Evolutionary conservation across 2,888 invertebrate genomes (phyloP), one percentile per base, ranked within the genome.

Genomic region (Prosopocoilus inquinatus): DNA sequence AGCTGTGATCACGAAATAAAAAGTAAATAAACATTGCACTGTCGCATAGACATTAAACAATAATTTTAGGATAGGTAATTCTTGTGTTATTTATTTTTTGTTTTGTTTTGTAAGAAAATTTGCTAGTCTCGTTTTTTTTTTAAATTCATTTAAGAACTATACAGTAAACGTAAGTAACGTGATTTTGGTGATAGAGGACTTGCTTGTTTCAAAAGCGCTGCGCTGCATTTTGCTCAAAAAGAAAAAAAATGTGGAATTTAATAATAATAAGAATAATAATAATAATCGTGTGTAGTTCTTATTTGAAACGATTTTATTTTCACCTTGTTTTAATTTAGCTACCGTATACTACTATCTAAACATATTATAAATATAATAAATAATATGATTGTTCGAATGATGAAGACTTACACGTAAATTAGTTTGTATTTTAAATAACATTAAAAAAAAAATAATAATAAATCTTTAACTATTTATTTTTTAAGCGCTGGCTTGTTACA

Each of bases 1-100:
- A 65, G 67, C 69, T 74, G 74, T 74, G 74, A 74, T 74, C 71
- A 72, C 70, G 58, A 70, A 64, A 65, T 63, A 57, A 47, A 65
- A 69, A 64, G 53, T 52, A 59, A 56, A 55, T 16, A 64, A 67
- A 65, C 63, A 64, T 65, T 70, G 70, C 69, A 68, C 67, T 67
- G 64, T 66, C 62, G 67, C 64, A 65, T 53, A 68, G 64, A 64
- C 66, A 59, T 64, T 66, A 64, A 66, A 68, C 63, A 67, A 60
- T 60, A 62, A 66, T 56, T 54, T 62, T 47, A 51, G 51, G 16
- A 50, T 55, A 49, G 44, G 50, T 47, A 53, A 47, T 28, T 28
- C 7, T 28, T 28, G 20, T 28, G 20, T 28, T 28, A 28, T 28
- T 15, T 38, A 16, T 32, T 46, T 46, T 46, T 44, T n/a, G 2